Evolutionary conservation across 2,113 vertebrate species (phyloP).

Genomic region (Chloropsis cyanopogon): DNA sequence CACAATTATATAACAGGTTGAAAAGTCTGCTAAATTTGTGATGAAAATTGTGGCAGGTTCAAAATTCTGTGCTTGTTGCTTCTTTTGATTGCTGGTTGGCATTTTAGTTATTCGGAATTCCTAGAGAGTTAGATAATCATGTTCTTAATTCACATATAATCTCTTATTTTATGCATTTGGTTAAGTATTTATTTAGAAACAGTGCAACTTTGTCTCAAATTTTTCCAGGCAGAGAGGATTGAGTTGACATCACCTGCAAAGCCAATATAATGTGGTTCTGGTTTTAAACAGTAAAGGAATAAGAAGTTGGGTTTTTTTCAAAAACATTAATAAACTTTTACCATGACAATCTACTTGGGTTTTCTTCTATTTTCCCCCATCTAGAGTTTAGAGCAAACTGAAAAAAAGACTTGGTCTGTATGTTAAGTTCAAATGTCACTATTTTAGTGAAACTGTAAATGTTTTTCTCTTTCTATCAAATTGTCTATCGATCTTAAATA

Average conservation of each 20-base stretch:
- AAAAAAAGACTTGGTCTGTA: not conserved
- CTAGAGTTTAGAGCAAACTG: not conserved
- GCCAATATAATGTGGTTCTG: not conserved
- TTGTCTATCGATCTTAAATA: not conserved
- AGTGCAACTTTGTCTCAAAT: not conserved
- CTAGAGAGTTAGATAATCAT: not conserved
- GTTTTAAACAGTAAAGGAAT: not conserved
- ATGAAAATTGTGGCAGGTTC: not conserved
- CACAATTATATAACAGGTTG: not conserved
- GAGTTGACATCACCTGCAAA: not conserved
- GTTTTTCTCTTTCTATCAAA: not conserved
- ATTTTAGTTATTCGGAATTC: not conserved
- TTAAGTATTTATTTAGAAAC: not conserved
- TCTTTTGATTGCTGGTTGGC: not conserved
- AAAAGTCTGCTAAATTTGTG: not conserved
- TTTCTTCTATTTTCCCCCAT: fast-evolving
- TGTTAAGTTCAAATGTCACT: not conserved
- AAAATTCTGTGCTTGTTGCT: not conserved
- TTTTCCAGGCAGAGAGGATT: not conserved
- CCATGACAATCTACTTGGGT: not conserved
- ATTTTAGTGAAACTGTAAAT: not conserved
- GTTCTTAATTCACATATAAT: not conserved
- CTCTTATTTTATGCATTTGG: not conserved
- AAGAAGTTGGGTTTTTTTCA: not conserved
- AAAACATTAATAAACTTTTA: not conserved